These are phyloP conservation scores for Corynorhinus townsendii DNA, from an alignment of 2,113 vertebrate genomes.

Conservation along the genomic window DNA sequence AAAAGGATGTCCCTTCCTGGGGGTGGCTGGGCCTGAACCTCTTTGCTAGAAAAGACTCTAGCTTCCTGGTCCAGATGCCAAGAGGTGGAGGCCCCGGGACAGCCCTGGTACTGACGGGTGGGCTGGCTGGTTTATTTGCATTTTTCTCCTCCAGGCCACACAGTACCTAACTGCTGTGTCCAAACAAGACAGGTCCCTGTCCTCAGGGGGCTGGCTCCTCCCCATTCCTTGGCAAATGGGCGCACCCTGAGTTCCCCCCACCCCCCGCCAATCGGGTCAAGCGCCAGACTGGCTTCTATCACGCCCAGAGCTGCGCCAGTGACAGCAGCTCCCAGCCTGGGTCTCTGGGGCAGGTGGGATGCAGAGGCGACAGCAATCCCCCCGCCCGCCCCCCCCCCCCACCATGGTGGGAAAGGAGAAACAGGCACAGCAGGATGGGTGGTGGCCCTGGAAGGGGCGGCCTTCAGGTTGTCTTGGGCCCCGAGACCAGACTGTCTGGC, in stretches of 20 bases:
- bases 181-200: background rate
- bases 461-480: background rate
- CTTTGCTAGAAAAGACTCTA: background rate
- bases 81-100: background rate
- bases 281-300: background rate
- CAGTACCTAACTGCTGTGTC: background rate
- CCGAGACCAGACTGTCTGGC: background rate
- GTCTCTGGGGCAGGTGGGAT: background rate
- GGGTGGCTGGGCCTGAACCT: background rate
- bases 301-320: background rate
- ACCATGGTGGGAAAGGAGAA: background rate
- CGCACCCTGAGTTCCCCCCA: background rate
- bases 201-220: background rate
- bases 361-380: background rate
- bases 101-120: background rate
- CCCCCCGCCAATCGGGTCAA: fast-evolving
- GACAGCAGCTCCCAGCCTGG: background rate
- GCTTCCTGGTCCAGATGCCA: background rate
- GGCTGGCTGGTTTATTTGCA: background rate
- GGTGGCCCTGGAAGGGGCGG: background rate
- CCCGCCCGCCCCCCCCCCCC: too few relatives aligned
- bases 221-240: background rate
- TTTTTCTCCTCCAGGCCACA: background rate
- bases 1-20: background rate
- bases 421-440: background rate